These are phyloP conservation scores for Hemithea aestivaria DNA, from an alignment of 2,888 invertebrate genomes.

Conservation along the genomic window DNA sequence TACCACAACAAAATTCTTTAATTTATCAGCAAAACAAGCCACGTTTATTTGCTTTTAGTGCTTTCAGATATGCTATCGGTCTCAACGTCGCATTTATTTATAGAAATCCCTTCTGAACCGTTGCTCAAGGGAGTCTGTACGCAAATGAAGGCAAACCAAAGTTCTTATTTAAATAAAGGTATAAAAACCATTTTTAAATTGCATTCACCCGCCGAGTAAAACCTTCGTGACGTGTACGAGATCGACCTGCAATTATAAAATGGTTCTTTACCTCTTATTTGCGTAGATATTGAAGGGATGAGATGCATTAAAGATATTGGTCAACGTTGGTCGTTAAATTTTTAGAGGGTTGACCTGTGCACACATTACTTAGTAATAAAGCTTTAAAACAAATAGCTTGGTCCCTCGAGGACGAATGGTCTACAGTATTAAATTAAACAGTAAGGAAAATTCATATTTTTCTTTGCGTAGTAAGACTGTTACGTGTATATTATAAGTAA, in stretches of 20 bases:
- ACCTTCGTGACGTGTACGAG: too few relatives aligned
- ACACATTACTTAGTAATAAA: conserved; percentile 79
- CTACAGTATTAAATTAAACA: conserved; percentile 1
- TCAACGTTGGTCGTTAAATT: conserved; percentile 57
- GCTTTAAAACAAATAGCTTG: conserved; percentile 75
- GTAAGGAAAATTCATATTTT: not conserved
- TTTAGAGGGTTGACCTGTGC: conserved; percentile 77
- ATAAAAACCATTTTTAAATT: too few relatives aligned
- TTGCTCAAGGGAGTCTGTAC: conserved; percentile 17
- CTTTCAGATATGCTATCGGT: conserved; percentile 17
- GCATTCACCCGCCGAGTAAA: too few relatives aligned
- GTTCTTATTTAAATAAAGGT: conserved; percentile 23
- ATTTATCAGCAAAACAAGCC: conserved; percentile 13
- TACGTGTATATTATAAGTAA: too few relatives aligned
- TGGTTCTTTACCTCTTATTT: conserved; percentile 17
- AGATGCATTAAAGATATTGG: conserved; percentile 69
- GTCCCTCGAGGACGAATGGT: conserved; percentile 44
- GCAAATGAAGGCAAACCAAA: conserved; percentile 22
- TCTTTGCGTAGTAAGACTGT: too few relatives aligned
- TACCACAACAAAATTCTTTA: conserved; percentile 9
- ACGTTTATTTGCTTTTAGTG: conserved; percentile 15
- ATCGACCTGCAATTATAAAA: too few relatives aligned
- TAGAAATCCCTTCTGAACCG: conserved; percentile 11
- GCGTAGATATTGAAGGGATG: conserved; percentile 25
- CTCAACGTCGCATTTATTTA: conserved; percentile 19